Percentiles rank a stretch among this genome's conserved stretches.
Conservation (phyloP, 2,113 vertebrate genomes). For the Sturnira hondurensis region DNA sequence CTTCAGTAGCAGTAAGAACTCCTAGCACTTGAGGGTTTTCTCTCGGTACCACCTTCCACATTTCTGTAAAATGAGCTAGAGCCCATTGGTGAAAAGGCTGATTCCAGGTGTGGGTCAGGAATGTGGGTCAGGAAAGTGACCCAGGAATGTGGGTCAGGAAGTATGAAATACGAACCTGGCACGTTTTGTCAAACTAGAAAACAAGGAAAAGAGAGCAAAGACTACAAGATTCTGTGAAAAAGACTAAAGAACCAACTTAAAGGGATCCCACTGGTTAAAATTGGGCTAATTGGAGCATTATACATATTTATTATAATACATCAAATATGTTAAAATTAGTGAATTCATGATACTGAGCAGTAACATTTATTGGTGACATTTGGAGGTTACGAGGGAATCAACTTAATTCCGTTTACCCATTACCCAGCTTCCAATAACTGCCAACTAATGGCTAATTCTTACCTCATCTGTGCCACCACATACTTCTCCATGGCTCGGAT, state of each 20-base stretch:
- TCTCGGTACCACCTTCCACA: neutral
- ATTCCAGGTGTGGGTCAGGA: neutral
- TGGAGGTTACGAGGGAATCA: neutral
- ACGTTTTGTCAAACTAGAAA: neutral
- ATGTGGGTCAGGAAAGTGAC: no score
- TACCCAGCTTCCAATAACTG: neutral
- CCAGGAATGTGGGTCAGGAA: neutral
- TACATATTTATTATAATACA: neutral
- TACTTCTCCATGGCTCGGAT: neutral
- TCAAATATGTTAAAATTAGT: conserved; percentile 4
- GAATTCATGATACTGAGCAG: neutral
- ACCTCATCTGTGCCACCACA: neutral
- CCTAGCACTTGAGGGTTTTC: neutral
- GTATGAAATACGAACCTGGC: neutral
- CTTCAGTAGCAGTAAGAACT: neutral
- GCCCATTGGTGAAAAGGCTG: neutral
- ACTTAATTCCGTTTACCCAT: neutral
- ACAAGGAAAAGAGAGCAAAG: neutral
- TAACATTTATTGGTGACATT: neutral
- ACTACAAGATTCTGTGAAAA: neutral
- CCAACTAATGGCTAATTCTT: neutral
- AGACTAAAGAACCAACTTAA: neutral
- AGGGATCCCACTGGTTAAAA: neutral
- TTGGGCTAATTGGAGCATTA: neutral
- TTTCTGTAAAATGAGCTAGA: neutral